These are phyloP conservation scores for Aphelenchoides fujianensis DNA, from an alignment of 1,140 invertebrate genomes.

Conservation along the genomic window DNA sequence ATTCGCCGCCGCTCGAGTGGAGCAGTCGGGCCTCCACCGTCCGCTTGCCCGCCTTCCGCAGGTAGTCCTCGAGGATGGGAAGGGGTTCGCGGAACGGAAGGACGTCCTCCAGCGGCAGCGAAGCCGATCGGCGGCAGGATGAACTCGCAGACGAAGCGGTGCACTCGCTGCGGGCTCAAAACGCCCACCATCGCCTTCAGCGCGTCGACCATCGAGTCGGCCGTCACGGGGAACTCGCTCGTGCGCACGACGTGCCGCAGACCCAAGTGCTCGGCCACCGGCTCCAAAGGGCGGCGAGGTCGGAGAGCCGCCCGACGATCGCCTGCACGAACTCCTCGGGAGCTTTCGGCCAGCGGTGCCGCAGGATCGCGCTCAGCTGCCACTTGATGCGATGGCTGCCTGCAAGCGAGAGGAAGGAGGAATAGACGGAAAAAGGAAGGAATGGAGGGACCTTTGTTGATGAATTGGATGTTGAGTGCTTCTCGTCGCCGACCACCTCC, in stretches of 20 bases:
- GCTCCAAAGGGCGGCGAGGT: not conserved
- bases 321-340: constrained; percentile 44
- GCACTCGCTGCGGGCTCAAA: constrained; percentile 27
- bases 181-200: constrained; percentile 33
- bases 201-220: constrained; percentile 28
- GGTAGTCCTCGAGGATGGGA: constrained; percentile 46
- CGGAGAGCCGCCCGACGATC: constrained; percentile 25
- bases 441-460: not conserved
- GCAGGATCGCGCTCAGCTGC: constrained; percentile 21
- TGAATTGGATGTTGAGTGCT: not conserved
- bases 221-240: constrained; percentile 35
- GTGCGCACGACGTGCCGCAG: constrained; percentile 44
- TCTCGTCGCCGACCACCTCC: not conserved
- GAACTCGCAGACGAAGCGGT: constrained; percentile 35
- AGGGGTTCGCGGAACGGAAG: constrained; percentile 52
- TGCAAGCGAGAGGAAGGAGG: not conserved
- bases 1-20: constrained; percentile 37
- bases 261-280: constrained; percentile 33
- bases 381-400: constrained; percentile 10
- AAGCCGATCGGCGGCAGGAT: constrained; percentile 31
- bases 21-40: constrained; percentile 51
- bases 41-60: constrained; percentile 31
- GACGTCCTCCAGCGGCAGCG: constrained; percentile 49
- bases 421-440: not conserved
- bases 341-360: constrained; percentile 43